Evolutionary conservation across 1,140 invertebrate genomes (phyloP).

Genomic region (Drosophila fuyamai): DNA sequence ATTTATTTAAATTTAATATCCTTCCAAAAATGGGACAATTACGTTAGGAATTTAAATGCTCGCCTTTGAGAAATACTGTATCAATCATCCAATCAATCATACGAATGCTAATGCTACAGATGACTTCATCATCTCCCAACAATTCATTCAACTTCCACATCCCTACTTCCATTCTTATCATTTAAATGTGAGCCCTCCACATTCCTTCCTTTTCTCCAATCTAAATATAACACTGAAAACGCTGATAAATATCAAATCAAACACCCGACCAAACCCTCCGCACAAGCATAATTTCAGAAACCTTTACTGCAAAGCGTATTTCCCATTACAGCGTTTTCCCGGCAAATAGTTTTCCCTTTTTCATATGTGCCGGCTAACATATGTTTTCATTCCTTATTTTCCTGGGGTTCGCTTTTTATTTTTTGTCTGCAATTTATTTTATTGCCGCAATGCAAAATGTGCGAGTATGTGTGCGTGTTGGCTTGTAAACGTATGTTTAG

Average conservation of each 20-base stretch:
- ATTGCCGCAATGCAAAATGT: slow-evolving; percentile 56
- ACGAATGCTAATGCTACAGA: slow-evolving; percentile 8
- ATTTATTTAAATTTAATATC: neutral
- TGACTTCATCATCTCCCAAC: slow-evolving; percentile 27
- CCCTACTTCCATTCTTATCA: slow-evolving; percentile 10
- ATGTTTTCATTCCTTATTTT: slow-evolving; percentile 57
- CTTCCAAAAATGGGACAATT: neutral
- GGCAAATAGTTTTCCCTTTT: slow-evolving; percentile 43
- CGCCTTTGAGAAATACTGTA: neutral
- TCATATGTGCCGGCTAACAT: slow-evolving; percentile 35
- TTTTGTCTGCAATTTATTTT: slow-evolving; percentile 62
- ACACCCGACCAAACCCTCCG: neutral
- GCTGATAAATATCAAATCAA: slow-evolving; percentile 51
- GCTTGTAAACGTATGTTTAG: slow-evolving; percentile 7
- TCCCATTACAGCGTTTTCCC: slow-evolving; percentile 42
- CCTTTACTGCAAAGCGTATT: slow-evolving; percentile 50
- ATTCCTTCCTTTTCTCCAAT: neutral
- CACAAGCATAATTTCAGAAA: slow-evolving; percentile 32
- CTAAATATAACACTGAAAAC: slow-evolving; percentile 41
- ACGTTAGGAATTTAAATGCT: neutral
- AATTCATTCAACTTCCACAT: slow-evolving; percentile 3
- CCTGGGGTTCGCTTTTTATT: slow-evolving; percentile 31
- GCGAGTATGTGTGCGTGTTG: slow-evolving; percentile 12
- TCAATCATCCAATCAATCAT: slow-evolving; percentile 25
- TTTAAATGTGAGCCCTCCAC: slow-evolving; percentile 21